Evolutionary conservation across 2,888 invertebrate genomes (phyloP).

Genomic region (Drosophila barbarae): DNA sequence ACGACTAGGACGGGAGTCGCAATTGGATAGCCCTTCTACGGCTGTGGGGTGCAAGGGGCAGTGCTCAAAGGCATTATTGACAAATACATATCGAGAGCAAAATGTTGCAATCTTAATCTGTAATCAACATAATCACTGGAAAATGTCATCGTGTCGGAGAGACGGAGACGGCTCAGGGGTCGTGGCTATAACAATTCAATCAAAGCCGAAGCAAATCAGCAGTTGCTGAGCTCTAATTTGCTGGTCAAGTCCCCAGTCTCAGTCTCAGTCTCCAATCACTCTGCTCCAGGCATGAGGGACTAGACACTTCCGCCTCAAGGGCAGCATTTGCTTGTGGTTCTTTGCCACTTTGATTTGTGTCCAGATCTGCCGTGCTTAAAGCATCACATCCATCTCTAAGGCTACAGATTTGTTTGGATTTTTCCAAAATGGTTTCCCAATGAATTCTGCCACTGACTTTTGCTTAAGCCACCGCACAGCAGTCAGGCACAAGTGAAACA

Average conservation of each 20-base stretch:
- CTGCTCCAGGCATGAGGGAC: slow-evolving; percentile 11
- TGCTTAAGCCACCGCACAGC: slow-evolving; percentile 53
- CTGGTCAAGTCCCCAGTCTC: slow-evolving; percentile 27
- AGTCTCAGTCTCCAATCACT: neutral
- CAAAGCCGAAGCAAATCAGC: slow-evolving; percentile 68
- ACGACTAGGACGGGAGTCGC: slow-evolving; percentile 5
- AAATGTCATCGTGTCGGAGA: slow-evolving; percentile 62
- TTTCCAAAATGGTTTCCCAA: slow-evolving; percentile 26
- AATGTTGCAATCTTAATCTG: slow-evolving; percentile 76
- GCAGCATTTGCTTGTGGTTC: slow-evolving; percentile 70
- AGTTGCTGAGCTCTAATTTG: slow-evolving; percentile 45
- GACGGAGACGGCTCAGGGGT: slow-evolving; percentile 10
- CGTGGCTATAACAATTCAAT: slow-evolving; percentile 68
- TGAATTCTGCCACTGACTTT: slow-evolving; percentile 59
- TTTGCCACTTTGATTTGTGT: slow-evolving; percentile 68
- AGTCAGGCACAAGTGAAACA: slow-evolving; percentile 23
- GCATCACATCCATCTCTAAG: slow-evolving; percentile 26
- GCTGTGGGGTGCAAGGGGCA: slow-evolving; percentile 50
- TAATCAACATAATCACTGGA: slow-evolving; percentile 75
- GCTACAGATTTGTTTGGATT: slow-evolving; percentile 28
- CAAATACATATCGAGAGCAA: slow-evolving; percentile 55
- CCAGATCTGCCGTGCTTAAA: slow-evolving; percentile 63
- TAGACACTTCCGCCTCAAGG: slow-evolving; percentile 54
- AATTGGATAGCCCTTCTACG: slow-evolving; percentile 30
- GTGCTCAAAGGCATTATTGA: slow-evolving; percentile 70